phyloP scores from a whole-genome alignment of 1,140 invertebrate genomes.

The Scaptomyza graminum region DNA sequence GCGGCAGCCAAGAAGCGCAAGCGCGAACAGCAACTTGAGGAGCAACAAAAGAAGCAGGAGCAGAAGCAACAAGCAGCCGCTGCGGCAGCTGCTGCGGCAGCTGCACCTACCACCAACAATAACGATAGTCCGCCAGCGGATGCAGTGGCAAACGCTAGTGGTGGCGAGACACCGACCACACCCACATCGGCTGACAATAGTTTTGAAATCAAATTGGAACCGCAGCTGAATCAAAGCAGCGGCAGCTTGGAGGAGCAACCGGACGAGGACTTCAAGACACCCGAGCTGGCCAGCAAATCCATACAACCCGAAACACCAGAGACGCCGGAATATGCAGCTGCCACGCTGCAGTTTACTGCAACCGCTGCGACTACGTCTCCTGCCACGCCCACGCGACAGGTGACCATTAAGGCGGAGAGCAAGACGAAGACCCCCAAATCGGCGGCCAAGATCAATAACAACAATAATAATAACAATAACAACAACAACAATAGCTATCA shows the following conservation, averaged over 20 bases:
- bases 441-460: slow-evolving; percentile 62
- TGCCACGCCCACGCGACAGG: slow-evolving; percentile 24
- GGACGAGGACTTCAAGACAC: slow-evolving; percentile 58
- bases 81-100: slow-evolving; percentile 72
- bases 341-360: slow-evolving; percentile 68
- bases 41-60: slow-evolving; percentile 88
- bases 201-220: slow-evolving; percentile 77
- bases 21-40: slow-evolving; percentile 90
- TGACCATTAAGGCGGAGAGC: slow-evolving; percentile 27
- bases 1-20: slow-evolving; percentile 86
- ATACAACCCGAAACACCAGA: slow-evolving; percentile 81
- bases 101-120: slow-evolving; percentile 55
- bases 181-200: slow-evolving; percentile 68
- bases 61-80: slow-evolving; percentile 86
- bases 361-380: slow-evolving; percentile 37
- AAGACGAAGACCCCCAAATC: slow-evolving; percentile 49
- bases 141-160: slow-evolving; percentile 19
- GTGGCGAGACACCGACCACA: slow-evolving; percentile 60
- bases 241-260: slow-evolving; percentile 61
- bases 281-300: slow-evolving; percentile 72
- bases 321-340: slow-evolving; percentile 79
- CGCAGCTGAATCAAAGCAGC: slow-evolving; percentile 65
- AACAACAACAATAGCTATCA: slow-evolving; percentile 70
- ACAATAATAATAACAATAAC: slow-evolving; percentile 46
- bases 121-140: slow-evolving; percentile 60